Evolutionary conservation across 2,888 invertebrate species (phyloP), one percentile per base, ranked within the genome.

Genomic region (Drosophila planitibia): DNA sequence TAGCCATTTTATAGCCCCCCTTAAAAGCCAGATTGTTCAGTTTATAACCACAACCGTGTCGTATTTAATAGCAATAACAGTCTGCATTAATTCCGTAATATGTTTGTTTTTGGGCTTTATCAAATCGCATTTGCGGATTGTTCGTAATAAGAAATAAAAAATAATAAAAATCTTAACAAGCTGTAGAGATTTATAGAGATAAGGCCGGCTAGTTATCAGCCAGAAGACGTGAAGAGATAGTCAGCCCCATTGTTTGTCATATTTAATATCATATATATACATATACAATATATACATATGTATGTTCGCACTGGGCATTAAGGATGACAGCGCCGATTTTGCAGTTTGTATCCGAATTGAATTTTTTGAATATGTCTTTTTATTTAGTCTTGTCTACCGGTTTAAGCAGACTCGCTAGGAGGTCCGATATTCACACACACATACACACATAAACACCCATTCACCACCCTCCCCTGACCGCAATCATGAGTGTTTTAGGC

Each of bases 321-420:
- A 68, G 68, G 59, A 75, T 76, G 75, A 37, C 52, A 53, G 5
- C 33, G 16, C 10, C 32, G 55, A 57, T 55, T 67, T 60, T 78
- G 39, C 67, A 59, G 30, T 47, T 28, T 28, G 28, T 37, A 25
- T 44, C 47, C 60, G 51, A 52, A 52, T 70, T 61, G 16, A 65
- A 57, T 53, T 35, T 35, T 12, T 12, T 35, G 22, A 65, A 65
- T 44, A 62, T 49, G 37, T 6, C 22, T 28, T 41, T 28, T 30
- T 49, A 30, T 54, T 49, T 54, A 30, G 22, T 30, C n/a, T 25
- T 16, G 47, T 28, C 28, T 66, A 80, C 81, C 76, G 69, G 81
- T 79, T 80, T 79, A 49, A 25, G 30, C 22, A 54, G 59, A 68
- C 68, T 53, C 14, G 54, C 28, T 70, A 58, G 39, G 62, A 51